Conservation (phyloP, 2,113 vertebrate species). For the Dryoscopus gambensis region DNA sequence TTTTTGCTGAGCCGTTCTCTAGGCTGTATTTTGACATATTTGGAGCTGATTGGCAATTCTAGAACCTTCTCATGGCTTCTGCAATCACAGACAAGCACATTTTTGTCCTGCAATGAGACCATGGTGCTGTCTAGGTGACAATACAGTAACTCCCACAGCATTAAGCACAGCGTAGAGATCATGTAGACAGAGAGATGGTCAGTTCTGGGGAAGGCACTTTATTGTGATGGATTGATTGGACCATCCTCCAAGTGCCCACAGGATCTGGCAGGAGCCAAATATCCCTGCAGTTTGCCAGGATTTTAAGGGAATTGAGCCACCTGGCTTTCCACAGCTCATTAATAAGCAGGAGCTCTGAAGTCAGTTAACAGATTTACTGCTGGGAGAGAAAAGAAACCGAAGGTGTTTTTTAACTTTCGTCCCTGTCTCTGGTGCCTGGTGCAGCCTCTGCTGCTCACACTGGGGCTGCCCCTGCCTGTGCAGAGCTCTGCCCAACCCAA, state of each 20-base stretch:
- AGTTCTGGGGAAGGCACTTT: neutral
- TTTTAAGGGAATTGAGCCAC: neutral
- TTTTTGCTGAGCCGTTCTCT: neutral
- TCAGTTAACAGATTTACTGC: neutral
- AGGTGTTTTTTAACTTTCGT: neutral
- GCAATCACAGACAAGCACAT: neutral
- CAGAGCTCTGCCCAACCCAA: neutral
- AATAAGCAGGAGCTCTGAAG: neutral
- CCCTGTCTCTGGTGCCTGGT: neutral
- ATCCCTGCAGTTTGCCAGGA: neutral
- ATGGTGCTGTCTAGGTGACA: neutral
- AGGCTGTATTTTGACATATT: neutral
- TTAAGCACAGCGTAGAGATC: neutral
- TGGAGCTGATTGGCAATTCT: neutral
- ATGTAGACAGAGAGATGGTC: neutral
- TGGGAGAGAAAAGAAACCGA: neutral
- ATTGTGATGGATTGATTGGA: neutral
- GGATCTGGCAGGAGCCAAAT: neutral
- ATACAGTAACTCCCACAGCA: neutral
- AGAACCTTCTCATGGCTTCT: neutral
- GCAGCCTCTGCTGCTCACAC: neutral
- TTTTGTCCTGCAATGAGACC: neutral
- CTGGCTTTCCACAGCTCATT: neutral
- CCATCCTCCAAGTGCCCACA: neutral
- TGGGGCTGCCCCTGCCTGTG: neutral